Percentiles rank a stretch among this genome's conserved stretches.
These are phyloP conservation scores for Julus scanicus DNA, from an alignment of 2,888 invertebrate species.

Conservation along the genomic window DNA sequence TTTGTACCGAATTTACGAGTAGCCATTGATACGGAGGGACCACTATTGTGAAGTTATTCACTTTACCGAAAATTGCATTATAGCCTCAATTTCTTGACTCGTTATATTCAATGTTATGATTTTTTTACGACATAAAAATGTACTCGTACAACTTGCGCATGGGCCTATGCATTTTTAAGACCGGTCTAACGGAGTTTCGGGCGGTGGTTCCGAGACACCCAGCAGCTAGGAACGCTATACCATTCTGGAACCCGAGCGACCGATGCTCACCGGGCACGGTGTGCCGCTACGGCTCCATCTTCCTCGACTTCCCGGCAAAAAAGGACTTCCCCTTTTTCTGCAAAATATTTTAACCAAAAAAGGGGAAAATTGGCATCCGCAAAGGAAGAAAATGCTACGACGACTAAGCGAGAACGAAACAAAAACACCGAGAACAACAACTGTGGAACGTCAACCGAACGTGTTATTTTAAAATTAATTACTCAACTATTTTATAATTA, in stretches of 20 bases:
- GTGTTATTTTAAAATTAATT: constrained; percentile 38
- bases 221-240: too few species aligned
- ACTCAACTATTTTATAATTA: constrained; percentile 47
- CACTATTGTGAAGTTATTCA: constrained; percentile 37
- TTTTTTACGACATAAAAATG: neutral
- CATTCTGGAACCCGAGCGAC: too few species aligned
- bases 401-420: neutral
- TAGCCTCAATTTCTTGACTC: constrained; percentile 4
- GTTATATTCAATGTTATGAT: neutral
- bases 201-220: neutral
- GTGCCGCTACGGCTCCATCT: too few species aligned
- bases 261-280: too few species aligned
- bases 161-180: neutral
- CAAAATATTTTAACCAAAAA: too few species aligned
- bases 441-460: neutral
- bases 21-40: constrained; percentile 14
- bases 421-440: neutral
- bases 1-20: neutral
- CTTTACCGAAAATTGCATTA: constrained; percentile 37
- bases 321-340: too few species aligned
- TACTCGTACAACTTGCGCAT: neutral
- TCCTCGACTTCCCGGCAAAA: too few species aligned
- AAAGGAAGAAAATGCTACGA: neutral
- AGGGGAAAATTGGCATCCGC: too few species aligned
- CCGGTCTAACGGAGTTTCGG: neutral